A percentile compares a stretch with the other conserved stretches of the same genome.
Evolutionary conservation across 2,797 vertebrate genomes (phyloP).

Genomic region (Ptychobarbus kaznakovi): DNA sequence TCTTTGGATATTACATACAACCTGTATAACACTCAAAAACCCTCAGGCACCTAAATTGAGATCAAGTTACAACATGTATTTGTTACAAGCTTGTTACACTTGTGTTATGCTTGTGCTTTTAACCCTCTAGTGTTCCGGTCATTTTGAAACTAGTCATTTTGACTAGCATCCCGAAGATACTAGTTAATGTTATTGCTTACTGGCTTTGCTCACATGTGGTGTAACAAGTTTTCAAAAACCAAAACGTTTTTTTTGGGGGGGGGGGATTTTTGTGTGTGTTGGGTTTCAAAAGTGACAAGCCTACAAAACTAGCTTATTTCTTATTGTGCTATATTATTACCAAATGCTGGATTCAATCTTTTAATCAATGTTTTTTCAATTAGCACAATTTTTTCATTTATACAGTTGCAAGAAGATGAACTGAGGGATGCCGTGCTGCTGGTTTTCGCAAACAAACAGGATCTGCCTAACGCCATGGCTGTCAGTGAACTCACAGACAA

Average conservation of each 20-base stretch:
- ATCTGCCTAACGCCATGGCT: conserved; percentile 89
- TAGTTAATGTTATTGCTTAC: neutral
- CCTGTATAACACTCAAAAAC: neutral
- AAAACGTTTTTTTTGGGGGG: too few species aligned
- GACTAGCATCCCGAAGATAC: neutral
- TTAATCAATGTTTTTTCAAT: too few species aligned
- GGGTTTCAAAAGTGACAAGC: too few species aligned
- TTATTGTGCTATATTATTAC: too few species aligned
- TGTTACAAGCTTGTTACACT: neutral
- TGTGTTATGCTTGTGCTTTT: neutral
- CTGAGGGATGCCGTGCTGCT: conserved; percentile 86
- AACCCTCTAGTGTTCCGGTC: neutral
- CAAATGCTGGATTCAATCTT: too few species aligned
- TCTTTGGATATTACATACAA: neutral
- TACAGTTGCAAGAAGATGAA: conserved; percentile 87
- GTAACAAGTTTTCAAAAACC: neutral
- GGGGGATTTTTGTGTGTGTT: too few species aligned
- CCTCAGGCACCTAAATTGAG: neutral
- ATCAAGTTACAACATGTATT: neutral
- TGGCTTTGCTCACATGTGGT: neutral
- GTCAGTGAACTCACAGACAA: conserved; percentile 87
- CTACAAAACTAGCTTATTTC: too few species aligned
- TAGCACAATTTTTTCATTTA: neutral
- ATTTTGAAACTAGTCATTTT: neutral
- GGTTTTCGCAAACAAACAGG: conserved; percentile 94